phyloP scores from a whole-genome alignment of 2,113 vertebrate species.

The Machaerirhynchus nigripectus region DNA sequence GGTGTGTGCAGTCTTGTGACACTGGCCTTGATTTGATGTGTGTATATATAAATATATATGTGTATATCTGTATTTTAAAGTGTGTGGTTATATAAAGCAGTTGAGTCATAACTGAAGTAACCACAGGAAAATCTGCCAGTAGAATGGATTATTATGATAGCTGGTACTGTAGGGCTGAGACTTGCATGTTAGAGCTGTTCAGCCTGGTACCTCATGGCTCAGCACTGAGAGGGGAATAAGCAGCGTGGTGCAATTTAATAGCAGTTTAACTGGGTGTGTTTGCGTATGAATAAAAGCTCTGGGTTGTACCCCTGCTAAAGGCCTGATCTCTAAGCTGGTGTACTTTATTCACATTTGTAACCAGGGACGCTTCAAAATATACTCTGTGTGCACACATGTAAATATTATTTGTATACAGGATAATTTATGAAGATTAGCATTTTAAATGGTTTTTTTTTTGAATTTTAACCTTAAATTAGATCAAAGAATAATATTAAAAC shows the following conservation, averaged over 20 bases:
- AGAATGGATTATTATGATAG: conserved; percentile 7
- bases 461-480: background rate
- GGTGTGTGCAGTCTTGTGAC: conserved; percentile 52
- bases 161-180: background rate
- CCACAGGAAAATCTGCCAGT: conserved; percentile 50
- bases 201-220: background rate
- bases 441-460: background rate
- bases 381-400: background rate
- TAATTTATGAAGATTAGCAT: background rate
- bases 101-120: conserved; percentile 68
- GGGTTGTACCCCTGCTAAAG: background rate
- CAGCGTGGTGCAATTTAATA: background rate
- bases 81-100: conserved; percentile 56
- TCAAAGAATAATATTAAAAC: background rate
- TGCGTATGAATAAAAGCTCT: background rate
- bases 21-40: conserved; percentile 37
- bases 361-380: background rate
- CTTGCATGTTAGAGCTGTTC: background rate
- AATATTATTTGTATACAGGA: background rate
- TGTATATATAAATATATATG: conserved; percentile 4
- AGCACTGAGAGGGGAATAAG: background rate
- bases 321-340: background rate
- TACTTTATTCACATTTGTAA: background rate
- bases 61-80: background rate
- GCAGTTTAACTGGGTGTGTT: background rate